Conservation (phyloP, 2,113 vertebrate species). For the Dromaius novaehollandiae region DNA sequence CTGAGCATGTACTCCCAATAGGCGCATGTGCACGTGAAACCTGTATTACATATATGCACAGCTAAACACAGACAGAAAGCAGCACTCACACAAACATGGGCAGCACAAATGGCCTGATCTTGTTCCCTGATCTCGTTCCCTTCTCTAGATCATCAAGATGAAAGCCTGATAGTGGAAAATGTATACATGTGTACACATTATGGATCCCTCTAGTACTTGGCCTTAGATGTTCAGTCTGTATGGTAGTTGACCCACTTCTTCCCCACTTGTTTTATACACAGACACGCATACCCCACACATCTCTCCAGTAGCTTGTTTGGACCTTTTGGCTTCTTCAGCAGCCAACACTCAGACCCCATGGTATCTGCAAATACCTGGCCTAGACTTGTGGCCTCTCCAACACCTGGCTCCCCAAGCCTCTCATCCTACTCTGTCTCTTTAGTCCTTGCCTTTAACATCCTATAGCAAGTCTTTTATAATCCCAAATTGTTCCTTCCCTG, state of each 20-base stretch:
- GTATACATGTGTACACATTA: background rate
- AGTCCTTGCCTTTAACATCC: background rate
- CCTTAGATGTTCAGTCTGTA: background rate
- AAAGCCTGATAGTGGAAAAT: background rate
- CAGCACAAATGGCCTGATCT: background rate
- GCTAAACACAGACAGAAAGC: no score
- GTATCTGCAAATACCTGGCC: background rate
- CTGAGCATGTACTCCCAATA: rapidly evolving
- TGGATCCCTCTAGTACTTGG: background rate
- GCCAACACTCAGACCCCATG: background rate
- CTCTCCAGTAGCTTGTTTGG: background rate
- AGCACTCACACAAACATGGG: no score
- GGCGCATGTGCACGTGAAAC: background rate
- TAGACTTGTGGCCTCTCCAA: background rate
- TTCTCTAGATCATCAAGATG: background rate
- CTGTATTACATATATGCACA: no score
- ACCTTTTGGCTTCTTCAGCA: background rate
- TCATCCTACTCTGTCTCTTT: background rate
- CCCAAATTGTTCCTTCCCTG: background rate
- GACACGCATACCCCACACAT: background rate
- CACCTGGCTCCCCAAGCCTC: background rate
- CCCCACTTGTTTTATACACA: background rate
- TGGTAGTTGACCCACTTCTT: background rate
- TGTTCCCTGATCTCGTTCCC: background rate
- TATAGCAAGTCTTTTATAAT: background rate